phyloP scores from a whole-genome alignment of 2,113 vertebrate species.

The Pycnonotus jocosus region DNA sequence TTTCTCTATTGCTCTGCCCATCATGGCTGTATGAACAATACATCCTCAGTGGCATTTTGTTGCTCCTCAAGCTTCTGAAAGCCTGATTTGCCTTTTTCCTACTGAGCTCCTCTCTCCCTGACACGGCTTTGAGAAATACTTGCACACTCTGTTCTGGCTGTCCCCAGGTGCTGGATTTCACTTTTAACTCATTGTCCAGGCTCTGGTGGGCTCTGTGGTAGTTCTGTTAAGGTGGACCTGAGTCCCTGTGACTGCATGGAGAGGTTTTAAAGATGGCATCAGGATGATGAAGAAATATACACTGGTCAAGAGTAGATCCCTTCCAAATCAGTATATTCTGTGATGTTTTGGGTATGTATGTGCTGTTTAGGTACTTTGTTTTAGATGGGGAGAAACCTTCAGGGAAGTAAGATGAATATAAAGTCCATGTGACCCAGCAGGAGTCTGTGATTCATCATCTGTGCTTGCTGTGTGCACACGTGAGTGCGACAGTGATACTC shows the following conservation, averaged over 20 bases:
- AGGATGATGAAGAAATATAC: not conserved
- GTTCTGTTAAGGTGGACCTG: not conserved
- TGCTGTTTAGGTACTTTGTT: not conserved
- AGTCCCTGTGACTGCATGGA: not conserved
- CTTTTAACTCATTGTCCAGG: rapidly evolving
- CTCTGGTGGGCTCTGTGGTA: not conserved
- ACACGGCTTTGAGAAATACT: not conserved
- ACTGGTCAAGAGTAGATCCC: not conserved
- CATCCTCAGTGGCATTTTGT: not conserved
- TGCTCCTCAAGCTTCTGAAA: not conserved
- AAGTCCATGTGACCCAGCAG: not conserved
- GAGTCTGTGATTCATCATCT: not conserved
- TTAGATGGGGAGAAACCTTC: not conserved
- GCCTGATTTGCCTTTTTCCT: not conserved
- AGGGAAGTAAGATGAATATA: not conserved
- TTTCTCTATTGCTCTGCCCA: constrained; percentile 1
- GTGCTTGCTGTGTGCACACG: rapidly evolving
- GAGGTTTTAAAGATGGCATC: not conserved
- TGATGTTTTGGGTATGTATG: not conserved
- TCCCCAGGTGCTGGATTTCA: not conserved
- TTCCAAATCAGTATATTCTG: not conserved
- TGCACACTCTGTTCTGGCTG: rapidly evolving
- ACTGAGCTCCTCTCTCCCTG: not conserved
- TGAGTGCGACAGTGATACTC: not conserved
- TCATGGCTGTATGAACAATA: not conserved